Evolutionary conservation across 1,140 invertebrate species (phyloP).

Genomic region (Drosophila nasuta): DNA sequence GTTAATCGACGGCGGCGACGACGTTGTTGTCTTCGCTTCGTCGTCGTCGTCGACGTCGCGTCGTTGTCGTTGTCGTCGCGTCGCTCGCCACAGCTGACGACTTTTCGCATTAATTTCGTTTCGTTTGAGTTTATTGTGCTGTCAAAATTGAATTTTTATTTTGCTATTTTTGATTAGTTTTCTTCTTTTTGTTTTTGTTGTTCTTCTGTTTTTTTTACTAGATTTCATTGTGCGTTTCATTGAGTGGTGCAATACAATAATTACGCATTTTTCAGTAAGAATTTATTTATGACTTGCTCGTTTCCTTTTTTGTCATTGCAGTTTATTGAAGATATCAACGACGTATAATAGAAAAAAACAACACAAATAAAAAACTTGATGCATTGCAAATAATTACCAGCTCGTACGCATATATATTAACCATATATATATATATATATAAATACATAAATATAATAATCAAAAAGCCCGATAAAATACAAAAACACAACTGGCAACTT

Average conservation of each 20-base stretch:
- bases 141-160: neutral
- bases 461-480: slow-evolving; percentile 15
- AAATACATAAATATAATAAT: too few species aligned
- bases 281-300: slow-evolving; percentile 4
- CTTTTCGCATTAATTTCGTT: slow-evolving; percentile 29
- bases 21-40: slow-evolving; percentile 11
- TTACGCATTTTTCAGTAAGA: neutral
- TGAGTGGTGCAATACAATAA: neutral
- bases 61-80: slow-evolving; percentile 14
- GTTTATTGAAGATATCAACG: slow-evolving; percentile 52
- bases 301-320: slow-evolving; percentile 32
- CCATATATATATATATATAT: too few species aligned
- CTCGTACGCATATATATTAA: too few species aligned
- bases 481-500: slow-evolving; percentile 24
- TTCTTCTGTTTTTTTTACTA: neutral
- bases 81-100: slow-evolving; percentile 42
- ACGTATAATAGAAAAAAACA: slow-evolving; percentile 36
- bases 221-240: neutral
- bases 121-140: neutral
- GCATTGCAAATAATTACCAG: slow-evolving; percentile 10
- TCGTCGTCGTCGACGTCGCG: slow-evolving; percentile 9
- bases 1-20: slow-evolving; percentile 10
- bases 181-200: too few species aligned
- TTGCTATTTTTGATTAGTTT: too few species aligned
- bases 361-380: slow-evolving; percentile 41